Evolutionary conservation across 2,797 vertebrate species (phyloP), one percentile per base, ranked within the genome.

Genomic region (Phoeniculus purpureus): DNA sequence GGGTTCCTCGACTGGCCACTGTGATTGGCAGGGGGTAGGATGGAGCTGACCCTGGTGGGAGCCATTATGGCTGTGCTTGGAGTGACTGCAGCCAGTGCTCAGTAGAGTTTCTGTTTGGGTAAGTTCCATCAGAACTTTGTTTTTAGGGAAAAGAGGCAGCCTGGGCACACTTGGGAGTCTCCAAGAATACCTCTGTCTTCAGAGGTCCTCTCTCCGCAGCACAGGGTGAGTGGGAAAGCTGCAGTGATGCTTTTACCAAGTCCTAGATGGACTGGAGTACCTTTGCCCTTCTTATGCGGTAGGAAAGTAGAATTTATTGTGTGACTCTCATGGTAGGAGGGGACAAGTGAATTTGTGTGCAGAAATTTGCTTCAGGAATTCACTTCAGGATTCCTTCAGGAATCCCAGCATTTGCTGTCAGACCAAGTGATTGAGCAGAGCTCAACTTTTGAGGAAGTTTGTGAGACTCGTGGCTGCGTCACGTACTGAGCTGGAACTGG

Each of bases 71-170:
- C 9, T 9, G 6, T 51, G 29, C 7, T 61, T 31, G 7, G 4
- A 52, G 13, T 0, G 5, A 74, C 19, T 23, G 17, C 2, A 67
- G 20, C 2, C 8, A 14, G n/a, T 19, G 18, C 9, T 51, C 15
- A n/a, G 45, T 15, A 34, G 10, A 32, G 4, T 3, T 1, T 27
- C 6, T 55, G 13, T 12, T 1, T 15, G 5, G 8, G 14, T 58
- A 3, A 47, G 20, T 25, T 71, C 32, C 17, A 50, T 21, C 25
- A 4, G 9, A 9, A 34, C 4, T 2, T 62, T 45, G 6, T 34
- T 81, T 76, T 23, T 40, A 20, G 15, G 11, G 4, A 4, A 70
- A 78, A 5, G 22, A 55, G 23, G 55, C 29, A n/a, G 11, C 10
- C 43, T 75, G 34, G 16, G 6, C 3, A 22, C 7, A 4, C 2